phyloP scores from a whole-genome alignment of 2,797 vertebrate genomes.

The Peromyscus attwateri region DNA sequence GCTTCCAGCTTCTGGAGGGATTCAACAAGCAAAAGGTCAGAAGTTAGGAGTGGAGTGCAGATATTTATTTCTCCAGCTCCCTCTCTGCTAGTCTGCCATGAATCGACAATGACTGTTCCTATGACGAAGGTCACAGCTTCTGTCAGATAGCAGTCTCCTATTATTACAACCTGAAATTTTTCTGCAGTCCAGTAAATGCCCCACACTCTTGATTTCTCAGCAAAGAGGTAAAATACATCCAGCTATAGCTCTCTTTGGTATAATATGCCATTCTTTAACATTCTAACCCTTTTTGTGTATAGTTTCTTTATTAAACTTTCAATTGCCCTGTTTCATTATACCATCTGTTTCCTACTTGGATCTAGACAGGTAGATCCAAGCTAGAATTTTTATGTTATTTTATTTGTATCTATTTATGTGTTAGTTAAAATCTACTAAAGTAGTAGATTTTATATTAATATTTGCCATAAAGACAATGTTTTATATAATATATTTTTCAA shows the following conservation, averaged over 20 bases:
- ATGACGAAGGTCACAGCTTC: neutral
- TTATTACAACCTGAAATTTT: neutral
- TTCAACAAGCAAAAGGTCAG: conserved; percentile 16
- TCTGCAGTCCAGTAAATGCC: conserved; percentile 40
- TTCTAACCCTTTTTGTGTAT: conserved; percentile 9
- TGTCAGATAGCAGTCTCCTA: conserved; percentile 20
- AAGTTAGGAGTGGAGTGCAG: neutral
- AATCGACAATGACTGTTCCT: conserved; percentile 6
- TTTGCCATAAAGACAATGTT: conserved; percentile 34
- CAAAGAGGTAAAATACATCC: neutral
- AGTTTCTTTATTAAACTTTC: conserved; percentile 54
- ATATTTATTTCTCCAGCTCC: neutral
- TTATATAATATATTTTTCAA: conserved; percentile 44
- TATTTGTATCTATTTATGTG: no score
- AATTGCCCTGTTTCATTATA: conserved; percentile 46
- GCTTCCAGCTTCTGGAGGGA: conserved; percentile 23
- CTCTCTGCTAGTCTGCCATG: neutral
- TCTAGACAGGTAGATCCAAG: conserved; percentile 2
- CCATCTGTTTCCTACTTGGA: conserved; percentile 59
- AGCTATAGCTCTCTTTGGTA: neutral
- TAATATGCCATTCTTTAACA: conserved; percentile 38
- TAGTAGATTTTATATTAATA: conserved; percentile 62
- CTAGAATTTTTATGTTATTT: conserved; percentile 46
- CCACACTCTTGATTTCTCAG: neutral
- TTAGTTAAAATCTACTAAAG: no score